These are phyloP conservation scores for Heliconius nattereri DNA, from an alignment of 1,140 invertebrate genomes.

Conservation along the genomic window DNA sequence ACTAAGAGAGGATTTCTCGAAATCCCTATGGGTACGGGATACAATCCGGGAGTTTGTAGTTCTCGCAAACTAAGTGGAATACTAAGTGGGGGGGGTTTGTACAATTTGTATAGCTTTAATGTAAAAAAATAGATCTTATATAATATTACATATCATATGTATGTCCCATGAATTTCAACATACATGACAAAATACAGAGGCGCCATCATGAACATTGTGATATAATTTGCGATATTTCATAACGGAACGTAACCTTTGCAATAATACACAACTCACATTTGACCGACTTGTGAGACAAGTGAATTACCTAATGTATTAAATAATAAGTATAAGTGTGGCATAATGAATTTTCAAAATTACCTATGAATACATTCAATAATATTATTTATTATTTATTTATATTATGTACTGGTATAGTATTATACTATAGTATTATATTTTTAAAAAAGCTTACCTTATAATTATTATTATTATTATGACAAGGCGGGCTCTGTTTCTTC, in stretches of 20 bases:
- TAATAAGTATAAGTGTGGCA: neutral
- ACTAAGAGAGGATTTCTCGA: too few species aligned
- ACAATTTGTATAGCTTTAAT: neutral
- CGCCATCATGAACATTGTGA: constrained; percentile 9
- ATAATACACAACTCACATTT: neutral
- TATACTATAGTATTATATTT: too few species aligned
- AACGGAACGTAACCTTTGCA: neutral
- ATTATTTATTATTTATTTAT: too few species aligned
- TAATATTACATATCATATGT: neutral
- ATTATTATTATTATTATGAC: constrained; percentile 76
- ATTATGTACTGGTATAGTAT: too few species aligned
- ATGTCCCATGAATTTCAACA: neutral
- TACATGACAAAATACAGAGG: neutral
- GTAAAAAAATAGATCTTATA: neutral
- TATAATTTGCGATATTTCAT: constrained; percentile 15
- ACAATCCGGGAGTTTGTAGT: too few species aligned
- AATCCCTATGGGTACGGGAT: too few species aligned
- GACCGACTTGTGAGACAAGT: constrained; percentile 5
- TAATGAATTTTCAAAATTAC: too few species aligned
- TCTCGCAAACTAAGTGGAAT: too few species aligned
- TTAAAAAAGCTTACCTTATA: constrained; percentile 66
- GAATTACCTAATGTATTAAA: neutral
- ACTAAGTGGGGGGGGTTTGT: too few species aligned
- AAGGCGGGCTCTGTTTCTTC: constrained; percentile 65
- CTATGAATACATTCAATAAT: too few species aligned